Conservation (phyloP, 2,888 invertebrate species). For the Cheilosia impressa region DNA sequence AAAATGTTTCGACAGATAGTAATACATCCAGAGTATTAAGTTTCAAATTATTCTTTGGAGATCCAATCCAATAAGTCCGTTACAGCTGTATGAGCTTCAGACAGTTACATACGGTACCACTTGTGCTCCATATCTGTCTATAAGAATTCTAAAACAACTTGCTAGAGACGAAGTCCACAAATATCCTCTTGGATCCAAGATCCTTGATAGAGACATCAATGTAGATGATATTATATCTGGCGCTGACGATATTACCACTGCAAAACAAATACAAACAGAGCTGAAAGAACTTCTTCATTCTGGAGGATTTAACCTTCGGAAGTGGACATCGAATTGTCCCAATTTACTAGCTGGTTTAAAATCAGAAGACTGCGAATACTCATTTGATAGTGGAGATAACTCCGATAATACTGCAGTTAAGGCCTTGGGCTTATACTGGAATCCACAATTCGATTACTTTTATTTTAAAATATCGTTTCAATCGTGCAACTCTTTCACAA, state of each 20-base stretch:
- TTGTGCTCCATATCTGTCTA: too few relatives aligned
- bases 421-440: too few relatives aligned
- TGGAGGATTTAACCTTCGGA: constrained; percentile 15
- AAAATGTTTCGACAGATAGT: not conserved
- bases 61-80: too few relatives aligned
- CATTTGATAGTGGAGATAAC: too few relatives aligned
- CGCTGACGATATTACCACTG: constrained; percentile 1
- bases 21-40: too few relatives aligned
- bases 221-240: constrained; percentile 12
- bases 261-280: constrained; percentile 5
- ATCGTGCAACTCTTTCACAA: not conserved
- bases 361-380: too few relatives aligned
- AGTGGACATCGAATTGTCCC: constrained; percentile 11
- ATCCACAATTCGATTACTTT: not conserved
- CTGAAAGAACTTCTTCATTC: not conserved
- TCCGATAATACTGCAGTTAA: too few relatives aligned
- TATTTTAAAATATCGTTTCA: not conserved
- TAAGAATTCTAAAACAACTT: not conserved
- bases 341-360: not conserved
- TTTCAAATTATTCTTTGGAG: too few relatives aligned
- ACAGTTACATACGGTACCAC: too few relatives aligned
- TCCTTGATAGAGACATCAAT: not conserved
- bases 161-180: not conserved
- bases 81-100: too few relatives aligned
- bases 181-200: not conserved